Conservation (phyloP, 1,140 invertebrate species). For the Drosophila athabasca region DNA sequence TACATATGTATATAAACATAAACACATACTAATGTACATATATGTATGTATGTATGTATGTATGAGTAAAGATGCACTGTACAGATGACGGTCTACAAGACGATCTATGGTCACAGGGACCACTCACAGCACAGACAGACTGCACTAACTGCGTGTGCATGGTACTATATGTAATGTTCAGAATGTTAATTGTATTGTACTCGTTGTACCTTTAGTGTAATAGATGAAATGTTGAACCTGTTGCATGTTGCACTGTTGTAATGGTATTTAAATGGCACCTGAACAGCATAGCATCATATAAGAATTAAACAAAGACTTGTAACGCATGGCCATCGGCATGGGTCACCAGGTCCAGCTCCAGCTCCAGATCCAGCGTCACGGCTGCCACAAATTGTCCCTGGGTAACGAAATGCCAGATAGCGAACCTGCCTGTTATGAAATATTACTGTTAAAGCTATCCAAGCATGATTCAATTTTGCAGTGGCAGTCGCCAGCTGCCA, state of each 20-base stretch:
- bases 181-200: conserved; percentile 39
- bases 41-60: background rate
- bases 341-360: conserved; percentile 10
- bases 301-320: conserved; percentile 43
- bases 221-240: conserved; percentile 53
- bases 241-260: conserved; percentile 60
- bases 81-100: conserved; percentile 47
- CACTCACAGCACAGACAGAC: conserved; percentile 39
- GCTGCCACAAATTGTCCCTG: too few species aligned
- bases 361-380: conserved; percentile 16
- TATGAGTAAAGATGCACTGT: conserved; percentile 28
- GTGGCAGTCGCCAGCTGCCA: too few species aligned
- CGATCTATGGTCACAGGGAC: conserved; percentile 55
- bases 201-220: conserved; percentile 50
- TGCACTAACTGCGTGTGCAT: background rate
- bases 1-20: conserved; percentile 2
- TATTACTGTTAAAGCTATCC: too few species aligned
- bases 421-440: too few species aligned
- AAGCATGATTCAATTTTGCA: too few species aligned
- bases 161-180: conserved; percentile 22
- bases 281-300: conserved; percentile 25
- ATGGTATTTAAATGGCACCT: conserved; percentile 55
- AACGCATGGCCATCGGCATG: conserved; percentile 13
- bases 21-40: too few species aligned
- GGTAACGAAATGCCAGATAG: too few species aligned